phyloP scores from a whole-genome alignment of 1,140 invertebrate genomes.

The Saccostrea cuccullata region DNA sequence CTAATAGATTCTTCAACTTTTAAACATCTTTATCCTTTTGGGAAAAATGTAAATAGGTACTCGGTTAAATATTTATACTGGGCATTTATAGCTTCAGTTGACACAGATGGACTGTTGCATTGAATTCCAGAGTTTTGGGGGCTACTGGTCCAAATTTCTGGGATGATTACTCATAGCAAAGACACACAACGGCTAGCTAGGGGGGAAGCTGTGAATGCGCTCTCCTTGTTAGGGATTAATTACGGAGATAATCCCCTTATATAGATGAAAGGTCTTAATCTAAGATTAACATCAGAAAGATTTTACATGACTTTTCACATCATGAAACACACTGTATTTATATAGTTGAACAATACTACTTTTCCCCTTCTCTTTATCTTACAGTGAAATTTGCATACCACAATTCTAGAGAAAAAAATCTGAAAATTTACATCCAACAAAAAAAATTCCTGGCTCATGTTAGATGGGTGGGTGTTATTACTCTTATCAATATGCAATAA shows the following conservation, averaged over 20 bases:
- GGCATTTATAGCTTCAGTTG: neutral
- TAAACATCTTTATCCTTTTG: conserved; percentile 36
- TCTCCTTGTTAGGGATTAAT: neutral
- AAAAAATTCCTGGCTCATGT: neutral
- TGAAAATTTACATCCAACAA: neutral
- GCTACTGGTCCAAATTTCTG: neutral
- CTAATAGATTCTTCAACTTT: conserved; percentile 38
- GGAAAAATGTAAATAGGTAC: conserved; percentile 27
- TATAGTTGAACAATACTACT: neutral
- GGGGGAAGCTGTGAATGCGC: neutral
- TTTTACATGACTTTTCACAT: conserved; percentile 10
- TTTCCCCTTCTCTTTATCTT: neutral
- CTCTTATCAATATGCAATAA: neutral
- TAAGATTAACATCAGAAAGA: conserved; percentile 1
- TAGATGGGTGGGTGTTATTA: neutral
- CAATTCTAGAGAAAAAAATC: neutral
- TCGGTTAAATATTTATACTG: conserved; percentile 12
- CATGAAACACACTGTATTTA: neutral
- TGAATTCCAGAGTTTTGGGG: neutral
- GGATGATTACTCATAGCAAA: neutral
- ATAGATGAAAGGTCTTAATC: conserved; percentile 19
- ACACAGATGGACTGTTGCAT: conserved; percentile 29
- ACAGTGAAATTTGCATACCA: neutral
- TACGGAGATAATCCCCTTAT: conserved; percentile 25
- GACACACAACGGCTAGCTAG: neutral